Conservation (phyloP, 2,797 vertebrate genomes). For the Limnodromus scolopaceus region DNA sequence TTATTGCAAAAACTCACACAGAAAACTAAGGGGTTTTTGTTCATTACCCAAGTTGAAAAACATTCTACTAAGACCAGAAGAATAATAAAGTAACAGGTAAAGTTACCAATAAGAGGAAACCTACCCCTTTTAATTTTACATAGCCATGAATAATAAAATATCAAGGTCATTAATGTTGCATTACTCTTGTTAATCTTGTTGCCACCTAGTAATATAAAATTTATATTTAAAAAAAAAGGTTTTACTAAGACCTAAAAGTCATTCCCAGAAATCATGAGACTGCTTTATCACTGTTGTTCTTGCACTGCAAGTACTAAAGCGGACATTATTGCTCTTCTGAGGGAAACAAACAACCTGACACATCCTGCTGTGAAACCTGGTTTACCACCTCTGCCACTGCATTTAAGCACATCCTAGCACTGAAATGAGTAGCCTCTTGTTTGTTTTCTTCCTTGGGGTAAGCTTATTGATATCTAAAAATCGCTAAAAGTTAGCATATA, state of each 20-base stretch:
- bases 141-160: background rate
- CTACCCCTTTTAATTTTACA: background rate
- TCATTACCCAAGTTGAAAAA: background rate
- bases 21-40: background rate
- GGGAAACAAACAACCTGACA: background rate
- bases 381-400: background rate
- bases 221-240: background rate
- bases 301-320: background rate
- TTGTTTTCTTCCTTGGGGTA: background rate
- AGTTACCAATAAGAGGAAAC: background rate
- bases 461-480: background rate
- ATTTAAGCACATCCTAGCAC: background rate
- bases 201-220: background rate
- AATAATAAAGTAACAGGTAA: background rate
- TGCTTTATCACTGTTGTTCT: conserved; percentile 17
- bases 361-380: background rate
- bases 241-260: background rate
- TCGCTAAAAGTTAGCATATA: background rate
- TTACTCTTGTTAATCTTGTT: background rate
- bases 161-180: background rate
- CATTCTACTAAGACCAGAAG: background rate
- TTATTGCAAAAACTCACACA: background rate
- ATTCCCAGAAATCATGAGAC: background rate
- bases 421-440: background rate
- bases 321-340: background rate